These are phyloP conservation scores for Puffinus mauretanicus DNA, from an alignment of 2,113 vertebrate genomes.

Conservation along the genomic window DNA sequence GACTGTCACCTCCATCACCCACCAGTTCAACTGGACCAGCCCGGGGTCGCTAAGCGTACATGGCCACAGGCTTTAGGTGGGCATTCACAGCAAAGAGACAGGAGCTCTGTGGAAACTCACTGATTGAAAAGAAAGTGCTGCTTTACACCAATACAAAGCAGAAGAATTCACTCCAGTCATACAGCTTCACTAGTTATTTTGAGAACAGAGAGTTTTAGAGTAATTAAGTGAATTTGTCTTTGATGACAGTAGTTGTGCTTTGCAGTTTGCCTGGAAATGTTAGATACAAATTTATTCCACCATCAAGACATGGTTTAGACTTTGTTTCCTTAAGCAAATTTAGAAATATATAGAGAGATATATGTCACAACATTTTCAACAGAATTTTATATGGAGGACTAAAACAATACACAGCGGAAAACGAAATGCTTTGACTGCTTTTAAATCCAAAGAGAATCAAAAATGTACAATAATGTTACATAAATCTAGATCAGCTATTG, in stretches of 20 bases:
- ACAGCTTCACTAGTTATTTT: neutral
- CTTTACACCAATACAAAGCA: neutral
- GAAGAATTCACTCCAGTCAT: fast-evolving
- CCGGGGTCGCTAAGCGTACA: too few relatives aligned
- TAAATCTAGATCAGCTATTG: neutral
- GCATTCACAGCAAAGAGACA: neutral
- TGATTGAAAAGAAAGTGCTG: fast-evolving
- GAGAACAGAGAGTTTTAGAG: neutral
- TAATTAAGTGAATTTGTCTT: neutral
- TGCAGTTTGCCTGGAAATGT: neutral
- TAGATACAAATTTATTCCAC: neutral
- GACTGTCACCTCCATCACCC: neutral
- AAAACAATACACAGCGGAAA: neutral
- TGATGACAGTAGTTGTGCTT: neutral
- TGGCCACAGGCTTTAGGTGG: neutral
- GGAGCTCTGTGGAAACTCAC: neutral
- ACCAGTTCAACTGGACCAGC: neutral
- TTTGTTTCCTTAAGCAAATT: neutral
- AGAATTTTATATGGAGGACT: neutral
- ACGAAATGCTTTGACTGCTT: neutral
- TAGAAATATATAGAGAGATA: neutral
- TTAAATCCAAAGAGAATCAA: neutral
- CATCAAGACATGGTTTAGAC: neutral
- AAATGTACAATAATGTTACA: neutral
- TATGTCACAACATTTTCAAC: neutral